Conservation (phyloP, 1,140 invertebrate genomes). For the Heliconius nattereri region DNA sequence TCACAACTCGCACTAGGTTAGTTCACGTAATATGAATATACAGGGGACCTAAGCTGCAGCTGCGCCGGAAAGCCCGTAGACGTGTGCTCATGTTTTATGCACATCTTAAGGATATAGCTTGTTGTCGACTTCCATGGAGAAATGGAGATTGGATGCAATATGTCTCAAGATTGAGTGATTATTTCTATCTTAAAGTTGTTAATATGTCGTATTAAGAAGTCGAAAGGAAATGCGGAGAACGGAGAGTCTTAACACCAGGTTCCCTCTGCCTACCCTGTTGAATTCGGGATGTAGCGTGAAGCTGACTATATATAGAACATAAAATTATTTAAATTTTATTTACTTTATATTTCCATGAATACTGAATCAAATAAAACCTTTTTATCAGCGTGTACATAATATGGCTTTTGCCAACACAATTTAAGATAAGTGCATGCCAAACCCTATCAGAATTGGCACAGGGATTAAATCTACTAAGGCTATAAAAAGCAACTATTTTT, state of each 20-base stretch:
- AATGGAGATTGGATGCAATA: slow-evolving; percentile 33
- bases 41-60: slow-evolving; percentile 23
- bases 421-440: not conserved
- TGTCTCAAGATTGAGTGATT: slow-evolving; percentile 27
- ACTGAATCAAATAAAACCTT: not conserved
- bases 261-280: too few species aligned
- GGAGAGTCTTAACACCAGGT: too few species aligned
- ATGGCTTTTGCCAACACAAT: not conserved
- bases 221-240: not conserved
- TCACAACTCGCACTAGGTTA: slow-evolving; percentile 10
- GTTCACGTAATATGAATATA: slow-evolving; percentile 24
- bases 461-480: too few species aligned
- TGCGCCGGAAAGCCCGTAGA: slow-evolving; percentile 26
- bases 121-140: slow-evolving; percentile 28
- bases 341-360: too few species aligned
- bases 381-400: not conserved
- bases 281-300: too few species aligned
- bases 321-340: too few species aligned
- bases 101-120: slow-evolving; percentile 35
- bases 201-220: not conserved
- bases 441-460: not conserved
- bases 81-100: slow-evolving; percentile 39
- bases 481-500: too few species aligned
- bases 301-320: not conserved
- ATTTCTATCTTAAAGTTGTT: not conserved